Conservation (phyloP, 2,888 invertebrate genomes). For the Pyrrhosoma nymphula region DNA sequence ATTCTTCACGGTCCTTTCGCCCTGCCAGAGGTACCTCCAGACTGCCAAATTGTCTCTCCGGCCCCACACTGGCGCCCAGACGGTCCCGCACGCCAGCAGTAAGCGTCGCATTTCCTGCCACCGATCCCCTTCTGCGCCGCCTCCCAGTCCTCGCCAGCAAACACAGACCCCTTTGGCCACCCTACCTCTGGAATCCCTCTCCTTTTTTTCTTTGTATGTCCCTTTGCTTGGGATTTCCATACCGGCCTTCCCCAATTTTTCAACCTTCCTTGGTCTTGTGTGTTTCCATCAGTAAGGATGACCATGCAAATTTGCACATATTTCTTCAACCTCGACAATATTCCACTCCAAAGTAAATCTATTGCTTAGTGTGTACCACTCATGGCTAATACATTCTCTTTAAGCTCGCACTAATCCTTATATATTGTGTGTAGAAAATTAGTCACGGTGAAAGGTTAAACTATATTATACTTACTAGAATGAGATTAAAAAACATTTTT, state of each 20-base stretch:
- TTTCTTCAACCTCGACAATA: too few relatives aligned
- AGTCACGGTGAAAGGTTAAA: too few relatives aligned
- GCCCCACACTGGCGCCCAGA: constrained; percentile 51
- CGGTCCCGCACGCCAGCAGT: background rate
- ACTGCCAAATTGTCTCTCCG: constrained; percentile 63
- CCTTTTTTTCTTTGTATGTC: background rate
- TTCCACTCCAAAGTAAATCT: too few relatives aligned
- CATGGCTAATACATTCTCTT: too few relatives aligned
- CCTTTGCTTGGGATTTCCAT: background rate
- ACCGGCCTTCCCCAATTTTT: background rate
- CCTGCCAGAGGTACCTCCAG: constrained; percentile 43
- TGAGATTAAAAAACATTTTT: too few relatives aligned
- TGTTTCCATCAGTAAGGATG: background rate
- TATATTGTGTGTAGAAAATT: too few relatives aligned
- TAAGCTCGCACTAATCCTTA: too few relatives aligned
- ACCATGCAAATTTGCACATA: background rate
- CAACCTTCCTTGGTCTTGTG: background rate
- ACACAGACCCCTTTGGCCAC: background rate
- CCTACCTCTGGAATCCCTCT: background rate
- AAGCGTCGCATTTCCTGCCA: constrained; percentile 35
- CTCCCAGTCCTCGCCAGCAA: background rate
- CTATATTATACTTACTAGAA: too few relatives aligned
- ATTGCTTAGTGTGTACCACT: too few relatives aligned
- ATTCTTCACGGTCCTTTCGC: background rate
- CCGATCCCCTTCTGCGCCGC: background rate